phyloP scores from a whole-genome alignment of 2,797 vertebrate genomes.

The Erithacus rubecula region DNA sequence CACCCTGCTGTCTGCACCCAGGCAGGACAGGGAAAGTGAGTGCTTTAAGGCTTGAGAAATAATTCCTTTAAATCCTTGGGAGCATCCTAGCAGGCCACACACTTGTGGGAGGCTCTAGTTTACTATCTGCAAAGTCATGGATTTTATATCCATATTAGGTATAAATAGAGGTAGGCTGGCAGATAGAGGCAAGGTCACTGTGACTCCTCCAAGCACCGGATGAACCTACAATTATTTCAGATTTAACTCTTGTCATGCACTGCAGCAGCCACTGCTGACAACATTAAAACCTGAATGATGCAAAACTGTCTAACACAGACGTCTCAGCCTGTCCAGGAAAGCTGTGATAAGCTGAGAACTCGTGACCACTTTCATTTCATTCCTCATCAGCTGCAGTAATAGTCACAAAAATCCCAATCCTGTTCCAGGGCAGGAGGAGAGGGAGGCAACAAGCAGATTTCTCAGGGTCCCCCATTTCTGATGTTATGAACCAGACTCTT shows the following conservation, averaged over 20 bases:
- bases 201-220: slow-evolving; percentile 37
- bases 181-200: slow-evolving; percentile 40
- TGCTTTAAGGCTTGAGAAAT: neutral
- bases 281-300: neutral
- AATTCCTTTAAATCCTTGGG: neutral
- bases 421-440: neutral
- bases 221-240: neutral
- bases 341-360: neutral
- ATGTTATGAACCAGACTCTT: neutral
- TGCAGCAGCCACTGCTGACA: neutral
- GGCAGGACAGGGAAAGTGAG: neutral
- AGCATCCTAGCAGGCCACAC: neutral
- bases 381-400: neutral
- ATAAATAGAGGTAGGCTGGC: slow-evolving; percentile 58
- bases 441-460: neutral
- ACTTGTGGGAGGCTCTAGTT: slow-evolving; percentile 18
- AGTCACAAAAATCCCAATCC: neutral
- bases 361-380: neutral
- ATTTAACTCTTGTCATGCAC: neutral
- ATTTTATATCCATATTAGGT: slow-evolving; percentile 58
- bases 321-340: neutral
- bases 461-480: neutral
- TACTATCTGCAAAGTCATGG: slow-evolving; percentile 27
- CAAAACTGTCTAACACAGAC: neutral
- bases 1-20: neutral